Conservation (phyloP, 1,140 invertebrate genomes). For the Geopemphigus sp. region DNA sequence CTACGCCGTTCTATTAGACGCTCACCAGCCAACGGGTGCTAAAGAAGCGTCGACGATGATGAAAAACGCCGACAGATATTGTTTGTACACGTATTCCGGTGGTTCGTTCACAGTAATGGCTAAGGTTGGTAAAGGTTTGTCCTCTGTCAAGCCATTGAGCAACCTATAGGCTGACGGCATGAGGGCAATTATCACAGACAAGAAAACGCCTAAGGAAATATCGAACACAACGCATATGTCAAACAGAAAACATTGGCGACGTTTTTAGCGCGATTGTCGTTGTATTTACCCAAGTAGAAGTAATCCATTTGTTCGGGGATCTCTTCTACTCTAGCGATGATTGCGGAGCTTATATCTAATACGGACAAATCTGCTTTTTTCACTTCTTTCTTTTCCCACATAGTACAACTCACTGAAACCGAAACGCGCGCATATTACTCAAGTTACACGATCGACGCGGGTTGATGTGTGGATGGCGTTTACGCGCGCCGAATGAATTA, state of each 20-base stretch:
- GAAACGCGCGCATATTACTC: background rate
- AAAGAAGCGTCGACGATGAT: conserved; percentile 52
- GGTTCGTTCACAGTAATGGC: conserved; percentile 38
- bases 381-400: conserved; percentile 85
- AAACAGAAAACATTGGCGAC: background rate
- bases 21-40: conserved; percentile 52
- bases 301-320: conserved; percentile 80
- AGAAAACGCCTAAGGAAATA: conserved; percentile 53
- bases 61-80: conserved; percentile 12
- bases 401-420: conserved; percentile 83
- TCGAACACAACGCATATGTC: conserved; percentile 36
- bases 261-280: background rate
- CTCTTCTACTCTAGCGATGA: conserved; percentile 83
- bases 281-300: conserved; percentile 65
- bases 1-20: background rate
- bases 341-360: conserved; percentile 88
- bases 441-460: background rate
- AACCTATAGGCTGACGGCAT: conserved; percentile 54
- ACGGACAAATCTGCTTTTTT: conserved; percentile 91
- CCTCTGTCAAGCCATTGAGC: conserved; percentile 34
- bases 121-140: conserved; percentile 22
- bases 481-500: conserved; percentile 31
- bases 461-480: background rate
- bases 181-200: conserved; percentile 54
- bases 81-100: background rate